These are phyloP conservation scores for Megalops atlanticus DNA, from an alignment of 2,113 vertebrate species.

Conservation along the genomic window DNA sequence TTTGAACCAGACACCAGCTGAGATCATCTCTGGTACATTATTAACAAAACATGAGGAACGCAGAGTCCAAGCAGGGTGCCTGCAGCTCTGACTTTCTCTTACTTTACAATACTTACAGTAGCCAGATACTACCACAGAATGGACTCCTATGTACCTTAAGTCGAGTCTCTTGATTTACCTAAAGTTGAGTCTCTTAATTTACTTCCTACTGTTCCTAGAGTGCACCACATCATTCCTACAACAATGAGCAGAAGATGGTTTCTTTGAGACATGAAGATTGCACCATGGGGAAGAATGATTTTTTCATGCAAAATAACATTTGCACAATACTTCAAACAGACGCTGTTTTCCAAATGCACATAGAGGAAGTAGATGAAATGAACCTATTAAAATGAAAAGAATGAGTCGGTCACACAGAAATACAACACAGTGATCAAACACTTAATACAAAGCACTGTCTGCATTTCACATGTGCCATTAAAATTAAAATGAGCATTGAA, in stretches of 20 bases:
- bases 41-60: not conserved
- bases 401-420: not conserved
- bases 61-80: not conserved
- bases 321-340: not conserved
- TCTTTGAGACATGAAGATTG: not conserved
- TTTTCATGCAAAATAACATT: not conserved
- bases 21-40: not conserved
- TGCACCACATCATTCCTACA: not conserved
- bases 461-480: conserved; percentile 7
- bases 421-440: not conserved
- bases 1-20: not conserved
- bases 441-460: not conserved
- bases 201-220: not conserved
- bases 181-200: not conserved
- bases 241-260: not conserved
- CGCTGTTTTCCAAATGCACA: not conserved
- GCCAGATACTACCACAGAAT: not conserved
- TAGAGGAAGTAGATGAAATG: not conserved
- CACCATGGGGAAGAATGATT: not conserved
- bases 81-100: not conserved
- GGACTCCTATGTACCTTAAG: not conserved
- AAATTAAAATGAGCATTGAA: not conserved
- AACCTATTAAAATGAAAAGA: not conserved
- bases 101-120: not conserved
- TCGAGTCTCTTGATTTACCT: not conserved